Conservation (phyloP, 37 sponge, comb jelly and placozoan species). For the Haliclona indistincta region DNA sequence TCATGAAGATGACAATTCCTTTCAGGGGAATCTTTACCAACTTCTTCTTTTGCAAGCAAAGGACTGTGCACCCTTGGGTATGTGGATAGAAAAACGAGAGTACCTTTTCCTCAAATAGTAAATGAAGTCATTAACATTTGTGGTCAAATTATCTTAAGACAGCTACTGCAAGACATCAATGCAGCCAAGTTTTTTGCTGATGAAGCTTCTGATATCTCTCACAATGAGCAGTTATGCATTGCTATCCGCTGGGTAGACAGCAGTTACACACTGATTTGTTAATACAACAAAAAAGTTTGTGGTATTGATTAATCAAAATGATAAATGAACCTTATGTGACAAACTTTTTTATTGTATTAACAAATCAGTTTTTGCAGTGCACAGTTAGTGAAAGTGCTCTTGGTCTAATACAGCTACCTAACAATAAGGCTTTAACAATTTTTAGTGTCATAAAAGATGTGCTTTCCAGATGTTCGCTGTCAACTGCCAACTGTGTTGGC, state of each 20-base stretch:
- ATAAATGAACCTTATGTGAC: too few relatives aligned
- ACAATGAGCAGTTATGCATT: conserved; percentile 55
- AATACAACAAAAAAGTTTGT: too few relatives aligned
- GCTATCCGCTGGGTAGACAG: conserved; percentile 53
- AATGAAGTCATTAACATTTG: conserved; percentile 29
- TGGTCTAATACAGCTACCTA: conserved; percentile 33
- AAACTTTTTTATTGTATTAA: too few relatives aligned
- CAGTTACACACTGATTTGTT: too few relatives aligned
- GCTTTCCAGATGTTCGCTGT: background rate
- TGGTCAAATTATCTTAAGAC: conserved; percentile 23
- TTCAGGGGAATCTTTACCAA: conserved; percentile 51
- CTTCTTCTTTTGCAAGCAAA: conserved; percentile 29
- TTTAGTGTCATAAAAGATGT: conserved; percentile 35
- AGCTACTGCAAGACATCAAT: conserved; percentile 19
- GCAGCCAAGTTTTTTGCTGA: conserved; percentile 28
- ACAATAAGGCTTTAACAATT: conserved; percentile 28
- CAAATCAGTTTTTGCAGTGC: too few relatives aligned
- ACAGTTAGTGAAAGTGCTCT: conserved; percentile 40
- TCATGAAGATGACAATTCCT: conserved; percentile 11
- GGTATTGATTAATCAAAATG: too few relatives aligned
- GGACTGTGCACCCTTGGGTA: conserved; percentile 6
- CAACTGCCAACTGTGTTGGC: background rate
- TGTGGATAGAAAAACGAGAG: conserved; percentile 34
- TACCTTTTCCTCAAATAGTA: conserved; percentile 43
- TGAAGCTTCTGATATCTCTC: conserved; percentile 53